These are phyloP conservation scores for Lutraria rhynchaena DNA, from an alignment of 1,140 invertebrate genomes.

Conservation along the genomic window DNA sequence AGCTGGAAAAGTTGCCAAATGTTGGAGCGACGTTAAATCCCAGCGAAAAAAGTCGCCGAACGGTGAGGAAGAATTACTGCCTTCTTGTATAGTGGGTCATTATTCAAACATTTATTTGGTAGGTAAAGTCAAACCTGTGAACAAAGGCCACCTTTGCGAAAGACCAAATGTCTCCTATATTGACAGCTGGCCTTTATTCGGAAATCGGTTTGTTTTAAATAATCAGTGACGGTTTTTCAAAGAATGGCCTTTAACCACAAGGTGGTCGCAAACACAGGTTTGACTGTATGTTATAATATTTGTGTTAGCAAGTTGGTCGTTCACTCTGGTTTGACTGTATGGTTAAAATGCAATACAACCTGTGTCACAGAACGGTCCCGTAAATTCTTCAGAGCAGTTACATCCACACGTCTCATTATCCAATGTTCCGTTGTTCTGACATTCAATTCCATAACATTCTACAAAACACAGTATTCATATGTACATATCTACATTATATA, in stretches of 20 bases:
- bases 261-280: too few species aligned
- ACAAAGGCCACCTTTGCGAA: too few species aligned
- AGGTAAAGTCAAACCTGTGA: too few species aligned
- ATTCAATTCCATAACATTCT: background rate
- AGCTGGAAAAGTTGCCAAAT: too few species aligned
- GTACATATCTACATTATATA: too few species aligned
- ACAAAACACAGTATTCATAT: too few species aligned
- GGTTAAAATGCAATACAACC: background rate
- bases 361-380: slow-evolving; percentile 1
- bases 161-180: too few species aligned
- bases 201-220: background rate
- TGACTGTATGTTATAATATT: background rate
- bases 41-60: too few species aligned
- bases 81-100: background rate
- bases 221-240: too few species aligned
- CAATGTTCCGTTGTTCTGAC: slow-evolving; percentile 5
- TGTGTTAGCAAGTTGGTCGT: background rate
- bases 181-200: too few species aligned
- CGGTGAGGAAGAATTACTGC: background rate
- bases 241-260: too few species aligned
- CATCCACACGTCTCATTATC: background rate
- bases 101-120: background rate
- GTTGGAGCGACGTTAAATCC: too few species aligned
- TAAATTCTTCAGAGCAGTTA: background rate
- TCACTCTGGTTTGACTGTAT: background rate